phyloP scores from a whole-genome alignment of 1,140 invertebrate genomes.

The Oppia nitens region DNA sequence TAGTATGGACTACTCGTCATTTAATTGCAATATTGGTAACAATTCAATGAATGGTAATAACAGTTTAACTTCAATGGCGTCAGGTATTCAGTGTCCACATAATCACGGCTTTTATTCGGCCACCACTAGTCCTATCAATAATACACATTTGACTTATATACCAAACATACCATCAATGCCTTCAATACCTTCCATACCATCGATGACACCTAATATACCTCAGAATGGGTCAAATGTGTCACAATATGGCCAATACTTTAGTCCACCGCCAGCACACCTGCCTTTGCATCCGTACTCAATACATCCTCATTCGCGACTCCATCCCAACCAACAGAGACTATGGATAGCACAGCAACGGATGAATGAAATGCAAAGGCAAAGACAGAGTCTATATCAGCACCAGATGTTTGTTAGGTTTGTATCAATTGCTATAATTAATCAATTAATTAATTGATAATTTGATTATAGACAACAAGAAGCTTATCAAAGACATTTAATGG shows the following conservation, averaged over 20 bases:
- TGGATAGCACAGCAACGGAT: slow-evolving; percentile 53
- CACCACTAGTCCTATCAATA: not conserved
- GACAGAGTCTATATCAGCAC: slow-evolving; percentile 29
- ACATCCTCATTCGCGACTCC: slow-evolving; percentile 37
- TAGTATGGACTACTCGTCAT: not conserved
- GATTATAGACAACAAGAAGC: slow-evolving; percentile 18
- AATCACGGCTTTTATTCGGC: slow-evolving; percentile 5
- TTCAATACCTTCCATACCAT: not conserved
- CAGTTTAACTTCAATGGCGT: not conserved
- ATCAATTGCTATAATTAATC: too few species aligned
- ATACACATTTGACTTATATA: not conserved
- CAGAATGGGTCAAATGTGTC: not conserved
- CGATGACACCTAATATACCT: not conserved
- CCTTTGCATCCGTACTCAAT: slow-evolving; percentile 15
- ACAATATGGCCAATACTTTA: slow-evolving; percentile 10
- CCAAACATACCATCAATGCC: slow-evolving; percentile 1
- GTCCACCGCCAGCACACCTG: slow-evolving; percentile 6
- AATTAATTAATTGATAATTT: slow-evolving; percentile 24
- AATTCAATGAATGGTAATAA: not conserved
- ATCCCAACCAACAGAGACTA: slow-evolving; percentile 50
- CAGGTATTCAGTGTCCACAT: slow-evolving; percentile 3
- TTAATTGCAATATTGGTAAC: not conserved
- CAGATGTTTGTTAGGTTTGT: slow-evolving; percentile 20
- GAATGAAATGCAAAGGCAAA: slow-evolving; percentile 44
- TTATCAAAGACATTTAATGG: slow-evolving; percentile 12